Percentiles rank a stretch among this genome's conserved stretches.
phyloP scores from a whole-genome alignment of 1,140 invertebrate species.

The Chironomus striatipennis region DNA sequence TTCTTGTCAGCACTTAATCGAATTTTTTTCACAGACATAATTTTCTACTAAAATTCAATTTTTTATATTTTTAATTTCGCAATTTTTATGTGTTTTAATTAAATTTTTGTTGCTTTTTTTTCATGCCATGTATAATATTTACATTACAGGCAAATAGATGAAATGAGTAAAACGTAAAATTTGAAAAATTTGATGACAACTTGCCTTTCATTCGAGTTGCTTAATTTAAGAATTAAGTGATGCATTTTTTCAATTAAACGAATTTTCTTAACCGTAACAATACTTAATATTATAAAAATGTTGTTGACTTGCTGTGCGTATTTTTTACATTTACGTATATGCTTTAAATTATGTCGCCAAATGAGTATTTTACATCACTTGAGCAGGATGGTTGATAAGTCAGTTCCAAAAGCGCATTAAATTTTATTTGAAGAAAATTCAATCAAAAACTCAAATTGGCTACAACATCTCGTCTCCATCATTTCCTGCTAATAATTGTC shows the following conservation, averaged over 20 bases:
- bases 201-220: not conserved
- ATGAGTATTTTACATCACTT: not conserved
- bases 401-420: too few relatives aligned
- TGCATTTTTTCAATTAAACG: conserved; percentile 12
- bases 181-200: conserved; percentile 14
- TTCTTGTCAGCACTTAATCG: not conserved
- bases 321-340: not conserved
- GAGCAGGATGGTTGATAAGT: too few relatives aligned
- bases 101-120: not conserved
- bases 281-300: not conserved
- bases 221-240: conserved; percentile 10
- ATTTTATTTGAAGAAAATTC: too few relatives aligned
- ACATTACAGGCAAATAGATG: not conserved
- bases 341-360: not conserved
- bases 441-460: too few relatives aligned
- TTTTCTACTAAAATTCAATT: not conserved
- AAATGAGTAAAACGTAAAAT: conserved; percentile 9
- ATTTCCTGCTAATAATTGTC: too few relatives aligned
- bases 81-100: not conserved
- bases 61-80: not conserved
- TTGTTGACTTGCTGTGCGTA: not conserved
- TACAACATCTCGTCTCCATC: too few relatives aligned
- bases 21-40: not conserved
- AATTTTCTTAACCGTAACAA: not conserved
- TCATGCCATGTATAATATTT: not conserved